A percentile compares a stretch with the other conserved stretches of the same genome.
Conservation (phyloP, 1,140 invertebrate species). For the Aethina tumida region DNA sequence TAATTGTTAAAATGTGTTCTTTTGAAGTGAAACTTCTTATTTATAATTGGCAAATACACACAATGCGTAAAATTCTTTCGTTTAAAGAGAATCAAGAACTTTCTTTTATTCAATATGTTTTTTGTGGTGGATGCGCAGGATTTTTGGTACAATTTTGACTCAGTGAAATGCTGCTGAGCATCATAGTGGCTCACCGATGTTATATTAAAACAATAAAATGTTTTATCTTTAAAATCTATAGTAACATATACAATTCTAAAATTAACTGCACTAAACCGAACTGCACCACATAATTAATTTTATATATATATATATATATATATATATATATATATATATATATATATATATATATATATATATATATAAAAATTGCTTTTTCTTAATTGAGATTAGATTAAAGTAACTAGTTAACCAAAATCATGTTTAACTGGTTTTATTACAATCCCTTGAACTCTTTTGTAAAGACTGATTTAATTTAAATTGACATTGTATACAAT, state of each 20-base stretch:
- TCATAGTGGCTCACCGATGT: background rate
- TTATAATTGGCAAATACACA: no score
- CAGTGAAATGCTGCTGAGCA: constrained; percentile 3
- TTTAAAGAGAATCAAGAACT: no score
- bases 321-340: constrained; percentile 5
- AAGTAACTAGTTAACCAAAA: background rate
- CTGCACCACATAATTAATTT: no score
- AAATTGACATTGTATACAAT: background rate
- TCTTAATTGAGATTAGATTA: background rate
- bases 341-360: constrained; percentile 6
- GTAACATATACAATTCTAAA: background rate
- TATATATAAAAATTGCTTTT: constrained; percentile 3
- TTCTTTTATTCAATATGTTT: no score
- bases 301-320: constrained; percentile 1
- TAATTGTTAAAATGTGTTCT: no score
- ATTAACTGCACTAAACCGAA: background rate
- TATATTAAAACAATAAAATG: constrained; percentile 1
- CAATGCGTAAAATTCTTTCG: no score
- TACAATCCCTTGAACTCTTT: background rate
- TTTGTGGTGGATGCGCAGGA: background rate
- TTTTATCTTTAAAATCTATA: constrained; percentile 2
- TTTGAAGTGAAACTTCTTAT: no score
- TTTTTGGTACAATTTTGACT: constrained; percentile 1
- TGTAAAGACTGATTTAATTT: background rate
- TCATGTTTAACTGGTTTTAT: constrained; percentile 4